Conservation (phyloP, 2,888 invertebrate genomes). For the Cheilosia grossa region DNA sequence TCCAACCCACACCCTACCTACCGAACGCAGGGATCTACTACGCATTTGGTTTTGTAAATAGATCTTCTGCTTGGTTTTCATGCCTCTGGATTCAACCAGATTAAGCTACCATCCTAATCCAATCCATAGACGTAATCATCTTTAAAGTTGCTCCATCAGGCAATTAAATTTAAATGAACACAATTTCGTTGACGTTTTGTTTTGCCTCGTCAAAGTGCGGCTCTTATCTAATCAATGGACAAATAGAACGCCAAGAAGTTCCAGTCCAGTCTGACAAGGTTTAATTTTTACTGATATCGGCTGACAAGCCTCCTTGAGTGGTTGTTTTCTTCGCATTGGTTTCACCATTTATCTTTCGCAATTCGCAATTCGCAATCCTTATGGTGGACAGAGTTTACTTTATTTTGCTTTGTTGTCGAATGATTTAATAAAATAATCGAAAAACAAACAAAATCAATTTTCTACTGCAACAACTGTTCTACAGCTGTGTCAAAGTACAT, state of each 20-base stretch:
- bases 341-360: slow-evolving; percentile 1
- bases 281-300: slow-evolving; percentile 29
- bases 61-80: not conserved
- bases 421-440: not conserved
- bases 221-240: slow-evolving; percentile 17
- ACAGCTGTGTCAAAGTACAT: slow-evolving; percentile 8
- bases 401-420: not conserved
- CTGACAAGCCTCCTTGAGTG: slow-evolving; percentile 45
- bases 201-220: not conserved
- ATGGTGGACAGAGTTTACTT: not conserved
- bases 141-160: not conserved
- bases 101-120: no score
- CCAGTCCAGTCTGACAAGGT: not conserved
- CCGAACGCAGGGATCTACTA: not conserved
- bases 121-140: not conserved
- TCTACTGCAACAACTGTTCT: not conserved
- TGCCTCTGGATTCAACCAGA: not conserved
- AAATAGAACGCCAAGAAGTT: slow-evolving; percentile 25
- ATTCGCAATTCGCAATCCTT: no score
- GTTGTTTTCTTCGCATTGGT: slow-evolving; percentile 7
- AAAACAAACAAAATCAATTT: not conserved
- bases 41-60: not conserved
- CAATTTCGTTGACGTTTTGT: not conserved
- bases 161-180: slow-evolving; percentile 3
- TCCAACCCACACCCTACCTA: not conserved